Evolutionary conservation across 30 jellyfish, hydroid and myxozoan species (phyloP).

Genomic region (Haliclystus octoradiatus): DNA sequence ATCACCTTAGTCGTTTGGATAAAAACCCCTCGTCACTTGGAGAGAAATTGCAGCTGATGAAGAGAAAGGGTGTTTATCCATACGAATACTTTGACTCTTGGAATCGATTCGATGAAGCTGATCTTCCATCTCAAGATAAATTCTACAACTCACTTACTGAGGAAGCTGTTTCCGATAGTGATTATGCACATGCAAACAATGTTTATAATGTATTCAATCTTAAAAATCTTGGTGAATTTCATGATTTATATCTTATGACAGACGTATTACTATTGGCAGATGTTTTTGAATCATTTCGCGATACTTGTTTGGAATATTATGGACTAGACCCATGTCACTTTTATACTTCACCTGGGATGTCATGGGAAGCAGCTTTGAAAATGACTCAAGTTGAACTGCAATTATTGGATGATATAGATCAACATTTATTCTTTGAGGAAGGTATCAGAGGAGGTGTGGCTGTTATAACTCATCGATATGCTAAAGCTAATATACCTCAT

Average conservation of each 20-base stretch:
- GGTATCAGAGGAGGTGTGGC: conserved; percentile 44
- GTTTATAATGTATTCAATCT: conserved; percentile 12
- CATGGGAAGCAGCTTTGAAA: conserved; percentile 22
- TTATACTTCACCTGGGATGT: neutral
- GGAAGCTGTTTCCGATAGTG: conserved; percentile 11
- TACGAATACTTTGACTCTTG: conserved; percentile 42
- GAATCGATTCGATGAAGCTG: conserved; percentile 6
- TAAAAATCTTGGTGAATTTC: conserved; percentile 16
- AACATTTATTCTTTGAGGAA: conserved; percentile 17
- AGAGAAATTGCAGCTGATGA: neutral
- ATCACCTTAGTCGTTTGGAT: neutral
- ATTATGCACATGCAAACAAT: conserved; percentile 25
- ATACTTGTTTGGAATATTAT: neutral
- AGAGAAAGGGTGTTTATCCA: conserved; percentile 56
- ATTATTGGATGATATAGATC: conserved; percentile 17
- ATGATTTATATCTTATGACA: conserved; percentile 19
- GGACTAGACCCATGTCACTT: neutral
- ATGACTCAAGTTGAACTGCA: conserved; percentile 22
- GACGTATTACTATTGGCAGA: conserved; percentile 24
- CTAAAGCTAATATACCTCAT: conserved; percentile 22
- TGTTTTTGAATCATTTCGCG: neutral
- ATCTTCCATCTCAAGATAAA: conserved; percentile 24
- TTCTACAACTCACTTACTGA: conserved; percentile 11
- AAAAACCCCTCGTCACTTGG: neutral
- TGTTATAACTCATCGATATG: conserved; percentile 20